A percentile compares a stretch with the other conserved stretches of the same genome.
Conservation (phyloP, 2,113 vertebrate species). For the Beaufortia kweichowensis region DNA sequence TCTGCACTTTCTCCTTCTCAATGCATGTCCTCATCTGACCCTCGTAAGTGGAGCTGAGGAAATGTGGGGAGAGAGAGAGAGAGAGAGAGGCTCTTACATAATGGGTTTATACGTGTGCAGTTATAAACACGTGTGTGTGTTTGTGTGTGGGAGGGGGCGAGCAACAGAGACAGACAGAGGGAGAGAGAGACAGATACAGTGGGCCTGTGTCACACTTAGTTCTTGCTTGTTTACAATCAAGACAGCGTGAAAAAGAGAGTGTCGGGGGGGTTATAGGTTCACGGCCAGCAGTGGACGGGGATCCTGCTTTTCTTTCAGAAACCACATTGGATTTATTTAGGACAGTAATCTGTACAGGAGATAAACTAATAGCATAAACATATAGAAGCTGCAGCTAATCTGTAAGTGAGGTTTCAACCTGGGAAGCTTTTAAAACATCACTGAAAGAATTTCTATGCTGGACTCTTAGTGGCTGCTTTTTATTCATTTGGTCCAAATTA, state of each 20-base stretch:
- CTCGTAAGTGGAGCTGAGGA: conserved; percentile 57
- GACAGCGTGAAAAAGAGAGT: background rate
- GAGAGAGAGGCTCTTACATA: conserved; percentile 64
- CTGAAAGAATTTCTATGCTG: too few species aligned
- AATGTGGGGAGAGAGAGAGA: conserved; percentile 48
- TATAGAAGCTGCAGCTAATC: background rate
- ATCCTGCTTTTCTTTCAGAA: background rate
- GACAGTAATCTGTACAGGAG: background rate
- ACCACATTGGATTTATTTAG: background rate
- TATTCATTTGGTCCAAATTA: too few species aligned
- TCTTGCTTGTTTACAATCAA: conserved; percentile 49
- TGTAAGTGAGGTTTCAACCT: too few species aligned
- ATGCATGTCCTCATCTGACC: conserved; percentile 71
- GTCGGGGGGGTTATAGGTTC: background rate
- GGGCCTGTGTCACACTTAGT: conserved; percentile 45
- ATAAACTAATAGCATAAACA: background rate
- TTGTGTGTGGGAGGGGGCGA: conserved; percentile 16
- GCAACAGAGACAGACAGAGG: background rate
- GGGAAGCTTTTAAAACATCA: too few species aligned
- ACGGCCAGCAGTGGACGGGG: too few species aligned
- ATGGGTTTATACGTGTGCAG: conserved; percentile 61
- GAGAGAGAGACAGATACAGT: conserved; percentile 22
- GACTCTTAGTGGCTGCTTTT: too few species aligned
- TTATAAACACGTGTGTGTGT: conserved; percentile 51
- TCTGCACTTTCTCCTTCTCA: conserved; percentile 35